Evolutionary conservation across 2,113 vertebrate species (phyloP).

Genomic region (Plestiodon gilberti): DNA sequence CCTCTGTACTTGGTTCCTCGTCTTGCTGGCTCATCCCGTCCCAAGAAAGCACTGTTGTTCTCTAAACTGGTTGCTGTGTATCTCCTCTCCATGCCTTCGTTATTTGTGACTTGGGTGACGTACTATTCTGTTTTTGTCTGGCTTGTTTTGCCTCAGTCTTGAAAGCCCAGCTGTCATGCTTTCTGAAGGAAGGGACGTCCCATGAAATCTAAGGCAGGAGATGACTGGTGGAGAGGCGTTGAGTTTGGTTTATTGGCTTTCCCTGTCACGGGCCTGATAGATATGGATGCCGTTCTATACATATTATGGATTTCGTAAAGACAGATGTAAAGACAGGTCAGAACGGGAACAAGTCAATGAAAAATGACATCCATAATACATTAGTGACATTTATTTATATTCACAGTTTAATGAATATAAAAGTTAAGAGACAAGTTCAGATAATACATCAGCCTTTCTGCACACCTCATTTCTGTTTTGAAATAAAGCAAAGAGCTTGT

Average conservation of each 20-base stretch:
- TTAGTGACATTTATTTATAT: slow-evolving; percentile 5
- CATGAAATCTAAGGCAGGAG: neutral
- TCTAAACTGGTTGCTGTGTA: no score
- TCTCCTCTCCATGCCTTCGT: no score
- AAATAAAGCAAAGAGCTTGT: slow-evolving; percentile 3
- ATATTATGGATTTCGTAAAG: slow-evolving; percentile 17
- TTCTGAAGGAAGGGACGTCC: neutral
- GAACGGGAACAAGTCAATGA: neutral
- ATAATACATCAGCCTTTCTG: neutral
- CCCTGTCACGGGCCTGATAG: neutral
- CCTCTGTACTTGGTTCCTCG: no score
- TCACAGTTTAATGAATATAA: neutral
- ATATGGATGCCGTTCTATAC: neutral
- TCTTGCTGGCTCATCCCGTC: no score
- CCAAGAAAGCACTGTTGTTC: no score
- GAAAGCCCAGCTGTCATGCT: no score
- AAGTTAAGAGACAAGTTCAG: neutral
- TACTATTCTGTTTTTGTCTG: no score
- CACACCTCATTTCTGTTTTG: slow-evolving; percentile 1
- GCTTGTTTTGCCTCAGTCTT: neutral
- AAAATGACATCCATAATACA: slow-evolving; percentile 14
- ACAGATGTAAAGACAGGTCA: slow-evolving; percentile 14
- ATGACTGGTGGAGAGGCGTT: neutral
- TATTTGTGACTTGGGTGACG: no score
- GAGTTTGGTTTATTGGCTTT: neutral